Percentiles rank a stretch among this genome's conserved stretches.
Evolutionary conservation across 1,140 invertebrate genomes (phyloP).

Genomic region (Grapholita molesta): DNA sequence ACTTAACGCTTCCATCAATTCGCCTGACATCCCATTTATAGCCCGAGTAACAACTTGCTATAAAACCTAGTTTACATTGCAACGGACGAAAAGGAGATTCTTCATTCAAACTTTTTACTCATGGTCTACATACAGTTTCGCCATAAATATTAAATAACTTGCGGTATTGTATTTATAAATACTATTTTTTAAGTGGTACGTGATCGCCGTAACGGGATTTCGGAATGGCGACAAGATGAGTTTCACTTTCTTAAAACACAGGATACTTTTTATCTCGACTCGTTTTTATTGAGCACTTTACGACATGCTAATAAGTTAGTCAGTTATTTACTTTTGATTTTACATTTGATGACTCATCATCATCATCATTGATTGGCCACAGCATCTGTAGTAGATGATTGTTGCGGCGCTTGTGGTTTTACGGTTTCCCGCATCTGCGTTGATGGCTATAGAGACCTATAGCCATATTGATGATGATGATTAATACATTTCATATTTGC

Average conservation of each 20-base stretch:
- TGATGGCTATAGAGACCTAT: too few species aligned
- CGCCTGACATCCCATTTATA: too few species aligned
- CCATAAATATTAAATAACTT: not conserved
- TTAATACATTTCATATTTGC: too few species aligned
- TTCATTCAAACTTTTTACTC: too few species aligned
- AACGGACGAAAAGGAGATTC: too few species aligned
- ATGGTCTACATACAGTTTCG: not conserved
- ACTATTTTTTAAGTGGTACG: not conserved
- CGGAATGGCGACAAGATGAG: constrained; percentile 8
- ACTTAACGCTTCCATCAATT: too few species aligned
- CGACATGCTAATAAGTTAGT: not conserved
- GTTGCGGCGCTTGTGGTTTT: too few species aligned
- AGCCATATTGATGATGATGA: too few species aligned
- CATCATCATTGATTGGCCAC: not conserved
- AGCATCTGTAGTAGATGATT: too few species aligned
- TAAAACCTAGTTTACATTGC: too few species aligned
- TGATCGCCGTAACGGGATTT: not conserved
- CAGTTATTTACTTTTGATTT: not conserved
- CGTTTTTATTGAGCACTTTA: not conserved
- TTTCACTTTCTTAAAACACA: constrained; percentile 17
- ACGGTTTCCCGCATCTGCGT: too few species aligned
- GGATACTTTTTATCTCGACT: constrained; percentile 4
- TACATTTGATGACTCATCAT: not conserved
- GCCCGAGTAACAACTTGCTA: too few species aligned
- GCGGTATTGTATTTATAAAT: not conserved